These are phyloP conservation scores for Propithecus coquereli DNA, from an alignment of 2,113 vertebrate species.

Conservation along the genomic window DNA sequence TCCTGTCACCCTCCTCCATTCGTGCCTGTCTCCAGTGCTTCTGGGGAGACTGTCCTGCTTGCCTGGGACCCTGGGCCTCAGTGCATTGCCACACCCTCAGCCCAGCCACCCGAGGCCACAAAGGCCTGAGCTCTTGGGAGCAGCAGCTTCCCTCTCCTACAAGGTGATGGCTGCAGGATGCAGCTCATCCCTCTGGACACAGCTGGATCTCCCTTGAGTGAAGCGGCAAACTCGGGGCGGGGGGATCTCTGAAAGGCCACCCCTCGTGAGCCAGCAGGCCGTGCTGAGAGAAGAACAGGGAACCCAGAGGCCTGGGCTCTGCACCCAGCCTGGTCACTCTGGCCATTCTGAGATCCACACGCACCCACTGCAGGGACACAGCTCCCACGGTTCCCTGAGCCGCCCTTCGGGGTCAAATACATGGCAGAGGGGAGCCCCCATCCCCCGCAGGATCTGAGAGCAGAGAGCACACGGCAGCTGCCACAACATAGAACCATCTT, in stretches of 20 bases:
- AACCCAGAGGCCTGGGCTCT: background rate
- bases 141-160: background rate
- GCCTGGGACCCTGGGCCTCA: background rate
- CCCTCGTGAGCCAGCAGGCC: background rate
- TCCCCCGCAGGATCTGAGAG: background rate
- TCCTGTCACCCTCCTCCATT: background rate
- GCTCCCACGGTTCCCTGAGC: background rate
- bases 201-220: background rate
- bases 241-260: background rate
- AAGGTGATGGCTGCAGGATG: too few species aligned
- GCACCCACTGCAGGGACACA: fast-evolving
- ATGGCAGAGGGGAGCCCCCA: too few species aligned
- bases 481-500: background rate
- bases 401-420: background rate
- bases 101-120: background rate
- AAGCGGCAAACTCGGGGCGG: background rate
- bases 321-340: too few species aligned
- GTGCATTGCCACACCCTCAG: background rate
- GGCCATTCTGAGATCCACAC: background rate
- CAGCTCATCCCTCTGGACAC: background rate
- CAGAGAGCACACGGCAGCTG: background rate
- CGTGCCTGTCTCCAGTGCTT: background rate
- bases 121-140: background rate
- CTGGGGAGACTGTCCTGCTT: too few species aligned
- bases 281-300: background rate